Base-by-base conservation (phyloP, 2,888 invertebrate species). In the Eupithecia pulchellata region DNA sequence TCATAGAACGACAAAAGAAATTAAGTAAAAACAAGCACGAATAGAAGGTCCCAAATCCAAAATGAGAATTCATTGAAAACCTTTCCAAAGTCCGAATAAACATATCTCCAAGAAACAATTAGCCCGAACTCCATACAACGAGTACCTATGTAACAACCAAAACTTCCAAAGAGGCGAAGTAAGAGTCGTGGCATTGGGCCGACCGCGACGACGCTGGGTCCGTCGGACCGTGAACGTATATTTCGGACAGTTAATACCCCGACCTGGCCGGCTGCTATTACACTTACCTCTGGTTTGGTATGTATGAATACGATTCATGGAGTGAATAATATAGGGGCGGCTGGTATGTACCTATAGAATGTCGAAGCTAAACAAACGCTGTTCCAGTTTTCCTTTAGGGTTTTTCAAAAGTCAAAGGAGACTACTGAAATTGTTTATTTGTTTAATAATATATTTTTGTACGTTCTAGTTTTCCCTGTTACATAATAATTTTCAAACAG, bases 171-270 rank as follows among this genome's bases (percentile, higher is more conserved):
- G 63, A 69, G 64, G 55, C 65, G 66, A 36, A 66, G 68, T 66
- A 72, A 61, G 67, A 73, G 63, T 66, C 63, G 63, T 69, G 61
- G 66, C 64, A 67, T 55, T 65, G 64, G 66, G 36, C 65, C 52
- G 64, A 6, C 52, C n/a, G n/a, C n/a, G n/a, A 66, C 32, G 32
- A 6, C 52, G 58, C 68, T 64, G 58, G 39, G 30, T 30, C 61
- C 66, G 58, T 66, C 66, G 60, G 71, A 73, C 69, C 71, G 73
- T 67, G 17, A 64, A 30, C 62, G 70, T 72, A 71, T 68, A 72
- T 71, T 69, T 68, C 58, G 73, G 71, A 72, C 71, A 74, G 69
- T 70, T 73, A 68, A 72, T 72, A 67, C 60, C 69, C 73, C 67
- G 64, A 57, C 61, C 64, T 58, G 63, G 57, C 63, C 39, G 52